These are phyloP conservation scores for Semnornis frantzii DNA, from an alignment of 2,113 vertebrate species.

Conservation along the genomic window DNA sequence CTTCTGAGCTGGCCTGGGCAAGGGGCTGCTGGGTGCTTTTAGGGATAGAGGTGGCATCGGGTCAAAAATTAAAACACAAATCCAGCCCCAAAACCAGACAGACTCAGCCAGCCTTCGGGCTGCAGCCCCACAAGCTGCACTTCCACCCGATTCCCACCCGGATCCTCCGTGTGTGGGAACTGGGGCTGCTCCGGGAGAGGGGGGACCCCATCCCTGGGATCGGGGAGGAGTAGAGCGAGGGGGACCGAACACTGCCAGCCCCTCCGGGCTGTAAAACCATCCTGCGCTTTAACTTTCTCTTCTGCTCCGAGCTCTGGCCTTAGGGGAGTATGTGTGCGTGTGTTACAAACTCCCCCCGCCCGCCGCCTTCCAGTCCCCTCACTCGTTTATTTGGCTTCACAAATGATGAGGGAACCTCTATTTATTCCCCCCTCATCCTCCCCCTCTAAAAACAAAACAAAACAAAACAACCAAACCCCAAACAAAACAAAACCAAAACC, in stretches of 20 bases:
- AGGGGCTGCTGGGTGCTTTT: not conserved
- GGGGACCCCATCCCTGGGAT: not conserved
- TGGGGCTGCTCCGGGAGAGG: not conserved
- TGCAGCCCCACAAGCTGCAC: not conserved
- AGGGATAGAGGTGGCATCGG: not conserved
- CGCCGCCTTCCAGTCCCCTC: too few relatives aligned
- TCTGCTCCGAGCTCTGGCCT: not conserved
- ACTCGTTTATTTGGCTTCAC: not conserved
- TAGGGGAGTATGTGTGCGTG: accelerated
- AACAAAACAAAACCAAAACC: too few relatives aligned
- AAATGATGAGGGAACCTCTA: accelerated
- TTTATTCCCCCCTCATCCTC: accelerated
- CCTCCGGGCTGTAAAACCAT: not conserved
- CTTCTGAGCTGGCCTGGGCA: not conserved
- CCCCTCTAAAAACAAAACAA: too few relatives aligned
- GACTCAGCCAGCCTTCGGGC: not conserved
- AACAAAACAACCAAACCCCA: too few relatives aligned
- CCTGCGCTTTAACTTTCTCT: not conserved
- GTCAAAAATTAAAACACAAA: not conserved
- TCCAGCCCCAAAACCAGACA: not conserved
- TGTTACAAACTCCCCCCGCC: not conserved
- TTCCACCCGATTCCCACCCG: not conserved
- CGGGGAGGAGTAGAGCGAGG: not conserved
- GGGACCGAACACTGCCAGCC: not conserved
- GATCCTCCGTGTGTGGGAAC: not conserved